Evolutionary conservation across 2,113 vertebrate species (phyloP), one percentile per base, ranked within the genome.

Genomic region (Tetraodon nigroviridis): DNA sequence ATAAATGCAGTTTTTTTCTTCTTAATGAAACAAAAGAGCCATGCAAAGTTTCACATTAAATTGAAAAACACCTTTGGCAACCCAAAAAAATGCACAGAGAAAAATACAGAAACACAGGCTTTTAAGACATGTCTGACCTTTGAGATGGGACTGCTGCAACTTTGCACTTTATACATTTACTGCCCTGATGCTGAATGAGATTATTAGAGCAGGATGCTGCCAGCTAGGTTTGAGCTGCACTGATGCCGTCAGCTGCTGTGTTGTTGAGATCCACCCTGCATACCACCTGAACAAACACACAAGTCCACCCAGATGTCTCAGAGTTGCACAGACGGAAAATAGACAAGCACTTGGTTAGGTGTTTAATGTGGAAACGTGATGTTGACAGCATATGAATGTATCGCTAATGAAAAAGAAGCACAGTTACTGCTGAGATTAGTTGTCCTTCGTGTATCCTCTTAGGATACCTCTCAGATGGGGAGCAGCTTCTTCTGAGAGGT

Each of bases 111-210:
- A 49, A 49, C 52, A 74, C 51, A 63, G 71, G 59, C 29, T 51
- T 49, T 3, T 15, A 24, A 13, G n/a, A 60, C 58, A 55, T 11
- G 5, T 29, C 45, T 40, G 49, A 55, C 3, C 2, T 64, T 29
- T 61, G 14, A 57, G 37, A 10, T 55, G 18, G 55, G 27, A 76
- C 46, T 20, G 53, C 54, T 68, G 80, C 71, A 56, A 72, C 53
- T 80, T 84, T 87, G 84, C 85, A 86, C 76, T 56, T 82, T 71
- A 69, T 73, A 69, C 20, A 54, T 63, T 59, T 61, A 71, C 71
- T 27, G 67, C 55, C 51, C 69, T 67, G 37, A 75, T 64, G 69
- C 78, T 81, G 51, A 52, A 57, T 60, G 75, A 88, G 78, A 85
- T 86, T 80, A 73, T 42, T 81, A 76, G 78, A 41, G 13, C 2